Evolutionary conservation across 2,113 vertebrate genomes (phyloP).

Genomic region (Lipotes vexillifer): DNA sequence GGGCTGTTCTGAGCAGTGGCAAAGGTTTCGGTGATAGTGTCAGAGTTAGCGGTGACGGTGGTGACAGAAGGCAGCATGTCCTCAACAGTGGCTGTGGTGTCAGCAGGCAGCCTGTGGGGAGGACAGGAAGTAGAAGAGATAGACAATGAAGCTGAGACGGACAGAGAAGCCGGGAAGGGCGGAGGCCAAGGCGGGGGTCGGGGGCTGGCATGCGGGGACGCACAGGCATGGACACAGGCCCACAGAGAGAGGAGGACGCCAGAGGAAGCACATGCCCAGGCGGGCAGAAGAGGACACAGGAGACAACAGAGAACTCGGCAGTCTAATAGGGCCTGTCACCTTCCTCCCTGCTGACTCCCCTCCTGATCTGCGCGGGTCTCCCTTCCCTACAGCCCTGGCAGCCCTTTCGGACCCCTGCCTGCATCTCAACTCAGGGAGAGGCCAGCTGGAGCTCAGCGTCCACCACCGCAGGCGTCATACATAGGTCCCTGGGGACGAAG

Average conservation of each 20-base stretch:
- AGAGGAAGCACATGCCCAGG: constrained; percentile 55
- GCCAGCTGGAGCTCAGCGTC: not conserved
- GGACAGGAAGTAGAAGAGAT: constrained; percentile 89
- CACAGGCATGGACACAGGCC: constrained; percentile 59
- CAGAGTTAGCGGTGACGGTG: constrained; percentile 94
- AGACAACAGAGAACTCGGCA: constrained; percentile 38
- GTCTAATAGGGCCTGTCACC: not conserved
- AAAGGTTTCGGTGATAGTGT: constrained; percentile 95
- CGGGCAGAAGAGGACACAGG: constrained; percentile 49
- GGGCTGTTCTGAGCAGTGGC: constrained; percentile 96
- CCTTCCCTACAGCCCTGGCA: not conserved
- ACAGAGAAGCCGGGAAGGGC: constrained; percentile 66
- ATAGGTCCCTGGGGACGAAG: accelerated
- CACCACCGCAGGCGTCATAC: not conserved
- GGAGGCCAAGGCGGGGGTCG: constrained; percentile 52
- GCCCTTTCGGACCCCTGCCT: not conserved
- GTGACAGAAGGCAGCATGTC: constrained; percentile 96
- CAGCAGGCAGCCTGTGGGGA: constrained; percentile 92
- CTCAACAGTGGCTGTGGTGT: constrained; percentile 90
- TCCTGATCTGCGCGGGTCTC: not conserved
- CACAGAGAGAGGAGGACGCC: constrained; percentile 50
- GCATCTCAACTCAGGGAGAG: not conserved
- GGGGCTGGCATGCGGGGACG: constrained; percentile 39
- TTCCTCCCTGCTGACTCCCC: not conserved
- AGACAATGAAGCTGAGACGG: constrained; percentile 80